Conservation (phyloP, 1,140 invertebrate species). For the Wasmannia auropunctata region DNA sequence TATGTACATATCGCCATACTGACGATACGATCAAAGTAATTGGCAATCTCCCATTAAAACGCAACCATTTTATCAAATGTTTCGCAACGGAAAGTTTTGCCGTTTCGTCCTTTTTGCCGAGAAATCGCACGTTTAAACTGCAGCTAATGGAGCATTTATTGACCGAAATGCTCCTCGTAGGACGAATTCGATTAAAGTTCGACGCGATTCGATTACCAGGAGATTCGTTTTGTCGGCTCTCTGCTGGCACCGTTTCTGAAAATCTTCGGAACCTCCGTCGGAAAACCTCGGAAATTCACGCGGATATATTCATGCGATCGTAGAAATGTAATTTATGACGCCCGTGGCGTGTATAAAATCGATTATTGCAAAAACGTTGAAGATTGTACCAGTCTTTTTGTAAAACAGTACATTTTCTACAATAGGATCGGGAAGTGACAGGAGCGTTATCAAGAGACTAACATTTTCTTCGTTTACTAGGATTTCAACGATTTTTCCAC, state of each 20-base stretch:
- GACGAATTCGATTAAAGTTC: conserved; percentile 69
- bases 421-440: neutral
- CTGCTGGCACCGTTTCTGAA: neutral
- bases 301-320: conserved; percentile 25
- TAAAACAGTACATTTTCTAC: neutral
- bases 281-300: neutral
- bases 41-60: conserved; percentile 67
- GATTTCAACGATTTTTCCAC: conserved; percentile 11
- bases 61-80: conserved; percentile 64
- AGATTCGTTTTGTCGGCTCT: conserved; percentile 44
- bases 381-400: neutral
- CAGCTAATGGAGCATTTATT: conserved; percentile 72
- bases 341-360: conserved; percentile 11
- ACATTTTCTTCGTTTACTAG: neutral
- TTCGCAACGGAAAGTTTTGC: conserved; percentile 52
- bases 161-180: conserved; percentile 67
- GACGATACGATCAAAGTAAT: conserved; percentile 65
- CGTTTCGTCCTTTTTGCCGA: conserved; percentile 57
- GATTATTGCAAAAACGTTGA: conserved; percentile 22
- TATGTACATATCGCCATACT: neutral
- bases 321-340: conserved; percentile 38
- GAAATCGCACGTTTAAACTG: conserved; percentile 71
- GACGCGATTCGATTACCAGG: conserved; percentile 59
- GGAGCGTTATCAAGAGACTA: neutral
- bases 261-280: conserved; percentile 5